These are phyloP conservation scores for Nephrotoma appendiculata DNA, from an alignment of 2,888 invertebrate genomes.

Conservation along the genomic window DNA sequence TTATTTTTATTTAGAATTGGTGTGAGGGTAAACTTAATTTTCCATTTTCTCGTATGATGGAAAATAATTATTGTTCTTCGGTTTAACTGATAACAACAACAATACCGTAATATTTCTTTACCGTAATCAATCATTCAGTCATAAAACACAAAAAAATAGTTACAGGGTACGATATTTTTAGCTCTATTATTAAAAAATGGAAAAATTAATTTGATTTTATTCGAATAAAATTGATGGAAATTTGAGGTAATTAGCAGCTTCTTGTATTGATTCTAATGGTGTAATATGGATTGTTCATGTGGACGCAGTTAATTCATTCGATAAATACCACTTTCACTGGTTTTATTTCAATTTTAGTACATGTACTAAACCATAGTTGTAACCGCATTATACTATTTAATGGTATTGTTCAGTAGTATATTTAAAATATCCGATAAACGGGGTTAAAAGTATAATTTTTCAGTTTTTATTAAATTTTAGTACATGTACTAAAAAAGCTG, in stretches of 20 bases:
- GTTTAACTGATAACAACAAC: neutral
- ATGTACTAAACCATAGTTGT: too few relatives aligned
- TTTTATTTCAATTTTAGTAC: too few relatives aligned
- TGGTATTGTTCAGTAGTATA: too few relatives aligned
- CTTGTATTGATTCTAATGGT: neutral
- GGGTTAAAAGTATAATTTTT: too few relatives aligned
- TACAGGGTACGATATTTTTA: neutral
- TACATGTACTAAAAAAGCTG: too few relatives aligned
- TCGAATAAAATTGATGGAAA: neutral
- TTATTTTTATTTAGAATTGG: neutral
- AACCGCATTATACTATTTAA: too few relatives aligned
- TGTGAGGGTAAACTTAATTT: neutral
- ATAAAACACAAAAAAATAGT: neutral
- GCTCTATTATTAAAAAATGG: neutral
- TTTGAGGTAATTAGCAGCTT: neutral
- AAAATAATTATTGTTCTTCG: neutral
- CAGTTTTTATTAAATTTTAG: too few relatives aligned
- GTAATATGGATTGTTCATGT: too few relatives aligned
- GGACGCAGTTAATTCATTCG: too few relatives aligned
- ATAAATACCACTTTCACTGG: too few relatives aligned
- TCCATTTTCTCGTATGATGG: neutral
- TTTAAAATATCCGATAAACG: too few relatives aligned
- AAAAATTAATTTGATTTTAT: neutral
- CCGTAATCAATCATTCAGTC: neutral
- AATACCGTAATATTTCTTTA: neutral